Evolutionary conservation across 2,113 vertebrate genomes (phyloP).

Genomic region (Ovibos moschatus): DNA sequence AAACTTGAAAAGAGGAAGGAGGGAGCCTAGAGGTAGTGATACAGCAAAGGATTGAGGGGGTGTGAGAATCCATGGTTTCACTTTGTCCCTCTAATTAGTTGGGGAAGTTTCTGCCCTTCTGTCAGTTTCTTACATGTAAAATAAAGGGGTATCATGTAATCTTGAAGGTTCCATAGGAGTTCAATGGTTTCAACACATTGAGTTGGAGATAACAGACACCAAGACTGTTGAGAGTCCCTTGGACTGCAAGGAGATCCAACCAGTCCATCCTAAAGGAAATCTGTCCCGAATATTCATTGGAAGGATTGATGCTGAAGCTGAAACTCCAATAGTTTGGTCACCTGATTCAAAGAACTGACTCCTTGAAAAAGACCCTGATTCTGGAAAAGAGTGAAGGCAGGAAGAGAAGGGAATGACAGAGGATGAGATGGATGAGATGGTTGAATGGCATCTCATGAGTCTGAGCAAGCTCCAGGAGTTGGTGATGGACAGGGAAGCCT

Average conservation of each 20-base stretch:
- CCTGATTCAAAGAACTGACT: not conserved
- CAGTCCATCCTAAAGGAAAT: not conserved
- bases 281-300: not conserved
- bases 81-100: not conserved
- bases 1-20: not conserved
- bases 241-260: not conserved
- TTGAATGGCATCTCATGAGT: not conserved
- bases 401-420: not conserved
- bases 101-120: not conserved
- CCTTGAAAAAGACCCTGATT: not conserved
- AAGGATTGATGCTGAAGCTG: not conserved
- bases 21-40: rapidly evolving
- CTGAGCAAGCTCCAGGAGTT: not conserved
- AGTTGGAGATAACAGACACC: not conserved
- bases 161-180: not conserved
- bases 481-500: not conserved
- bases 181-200: not conserved
- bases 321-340: not conserved
- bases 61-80: not conserved
- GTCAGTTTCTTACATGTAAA: not conserved
- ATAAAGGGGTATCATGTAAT: not conserved
- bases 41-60: not conserved
- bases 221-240: not conserved
- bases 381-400: not conserved
- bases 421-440: not conserved